These are phyloP conservation scores for Bombus balteatus DNA, from an alignment of 1,140 invertebrate genomes.

Conservation along the genomic window DNA sequence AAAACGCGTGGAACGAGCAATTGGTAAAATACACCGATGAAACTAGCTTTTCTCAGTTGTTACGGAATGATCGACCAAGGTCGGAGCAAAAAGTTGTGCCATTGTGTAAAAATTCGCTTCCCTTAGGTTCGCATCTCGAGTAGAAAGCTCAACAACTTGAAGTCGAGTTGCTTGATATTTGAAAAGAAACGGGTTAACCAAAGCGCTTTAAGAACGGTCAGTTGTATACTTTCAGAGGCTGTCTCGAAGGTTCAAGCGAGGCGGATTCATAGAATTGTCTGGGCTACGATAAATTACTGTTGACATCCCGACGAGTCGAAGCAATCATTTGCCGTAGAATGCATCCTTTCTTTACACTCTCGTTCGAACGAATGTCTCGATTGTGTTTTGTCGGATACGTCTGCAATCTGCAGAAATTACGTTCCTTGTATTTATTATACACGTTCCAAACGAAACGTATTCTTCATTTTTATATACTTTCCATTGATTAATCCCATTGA, in stretches of 20 bases:
- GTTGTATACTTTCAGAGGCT: background rate
- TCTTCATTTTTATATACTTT: too few relatives aligned
- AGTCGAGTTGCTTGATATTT: background rate
- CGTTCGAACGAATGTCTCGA: background rate
- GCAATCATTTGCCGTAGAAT: background rate
- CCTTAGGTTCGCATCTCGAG: background rate
- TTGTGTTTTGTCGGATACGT: background rate
- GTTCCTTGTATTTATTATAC: background rate
- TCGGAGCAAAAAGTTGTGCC: too few relatives aligned
- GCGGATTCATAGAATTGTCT: background rate
- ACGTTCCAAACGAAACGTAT: background rate
- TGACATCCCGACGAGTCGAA: background rate
- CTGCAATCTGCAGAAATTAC: background rate
- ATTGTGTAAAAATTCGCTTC: conserved; percentile 9
- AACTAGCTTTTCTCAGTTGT: background rate
- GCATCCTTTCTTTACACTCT: background rate
- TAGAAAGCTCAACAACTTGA: conserved; percentile 2
- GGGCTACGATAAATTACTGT: conserved; percentile 19
- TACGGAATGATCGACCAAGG: background rate
- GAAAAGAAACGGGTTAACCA: background rate
- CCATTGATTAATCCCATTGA: background rate
- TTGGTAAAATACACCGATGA: background rate
- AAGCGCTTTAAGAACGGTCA: background rate
- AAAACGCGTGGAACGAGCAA: background rate
- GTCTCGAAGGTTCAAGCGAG: background rate